Evolutionary conservation across 1,140 invertebrate species (phyloP).

Genomic region (Aplysia californica): DNA sequence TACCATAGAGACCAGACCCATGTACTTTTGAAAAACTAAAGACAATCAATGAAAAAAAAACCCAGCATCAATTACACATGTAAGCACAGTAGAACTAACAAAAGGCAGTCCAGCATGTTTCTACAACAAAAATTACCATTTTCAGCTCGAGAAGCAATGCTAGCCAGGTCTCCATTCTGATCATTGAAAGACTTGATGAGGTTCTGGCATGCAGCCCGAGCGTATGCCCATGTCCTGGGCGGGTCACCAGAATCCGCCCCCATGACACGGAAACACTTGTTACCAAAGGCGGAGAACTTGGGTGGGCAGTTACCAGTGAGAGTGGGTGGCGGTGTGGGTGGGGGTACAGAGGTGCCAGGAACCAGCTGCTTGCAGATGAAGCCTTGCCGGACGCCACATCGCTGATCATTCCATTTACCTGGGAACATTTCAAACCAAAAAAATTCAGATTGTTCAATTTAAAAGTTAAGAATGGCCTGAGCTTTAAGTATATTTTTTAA

Average conservation of each 20-base stretch:
- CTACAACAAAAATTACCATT: constrained; percentile 19
- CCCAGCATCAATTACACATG: no score
- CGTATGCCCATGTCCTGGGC: neutral
- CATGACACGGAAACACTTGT: constrained; percentile 20
- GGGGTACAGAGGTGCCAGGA: neutral
- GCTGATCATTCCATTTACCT: constrained; percentile 36
- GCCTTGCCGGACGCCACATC: constrained; percentile 16
- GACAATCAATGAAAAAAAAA: no score
- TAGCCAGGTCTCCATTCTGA: constrained; percentile 7
- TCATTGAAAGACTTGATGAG: neutral
- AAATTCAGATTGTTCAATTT: no score
- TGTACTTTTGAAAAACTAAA: no score
- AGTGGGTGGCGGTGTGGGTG: neutral
- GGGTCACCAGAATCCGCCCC: neutral
- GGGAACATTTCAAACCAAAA: no score
- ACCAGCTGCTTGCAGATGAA: constrained; percentile 34
- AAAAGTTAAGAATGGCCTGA: no score
- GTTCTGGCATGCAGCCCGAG: neutral
- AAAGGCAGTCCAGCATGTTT: no score
- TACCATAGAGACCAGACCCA: no score
- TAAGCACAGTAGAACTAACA: no score
- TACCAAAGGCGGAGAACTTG: neutral
- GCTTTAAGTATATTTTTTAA: no score
- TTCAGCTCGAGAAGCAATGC: neutral
- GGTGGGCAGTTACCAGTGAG: constrained; percentile 14